Percentiles rank a stretch among this genome's conserved stretches.
These are phyloP conservation scores for Mungos mungo DNA, from an alignment of 2,113 vertebrate genomes.

Conservation along the genomic window DNA sequence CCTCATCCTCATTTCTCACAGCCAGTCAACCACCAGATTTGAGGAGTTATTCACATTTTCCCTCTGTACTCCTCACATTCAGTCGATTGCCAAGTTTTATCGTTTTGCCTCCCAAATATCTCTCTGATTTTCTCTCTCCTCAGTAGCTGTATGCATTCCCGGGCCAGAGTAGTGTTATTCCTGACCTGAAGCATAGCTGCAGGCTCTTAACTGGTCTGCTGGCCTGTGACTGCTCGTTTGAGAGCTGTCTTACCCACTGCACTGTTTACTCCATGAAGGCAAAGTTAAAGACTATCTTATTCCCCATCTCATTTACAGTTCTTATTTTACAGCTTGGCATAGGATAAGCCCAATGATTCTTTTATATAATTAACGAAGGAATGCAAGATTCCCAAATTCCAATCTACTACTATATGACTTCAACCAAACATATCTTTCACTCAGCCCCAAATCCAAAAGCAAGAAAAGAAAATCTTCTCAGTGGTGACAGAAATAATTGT, in stretches of 20 bases:
- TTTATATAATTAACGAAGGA: background rate
- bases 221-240: background rate
- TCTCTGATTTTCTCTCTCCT: background rate
- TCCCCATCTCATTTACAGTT: background rate
- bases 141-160: background rate
- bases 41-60: background rate
- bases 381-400: background rate
- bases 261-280: background rate
- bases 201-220: background rate
- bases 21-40: background rate
- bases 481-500: background rate
- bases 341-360: background rate
- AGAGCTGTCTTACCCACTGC: background rate
- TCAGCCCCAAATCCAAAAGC: background rate
- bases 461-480: background rate
- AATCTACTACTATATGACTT: background rate
- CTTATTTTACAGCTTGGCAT: background rate
- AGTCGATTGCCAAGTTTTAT: slow-evolving; percentile 23
- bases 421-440: background rate
- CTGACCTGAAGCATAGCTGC: background rate
- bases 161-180: background rate
- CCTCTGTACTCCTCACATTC: background rate
- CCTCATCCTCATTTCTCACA: background rate
- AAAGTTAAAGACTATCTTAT: background rate
- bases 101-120: background rate